Base-by-base conservation (phyloP, 1,140 invertebrate species). In the Drosophila tristis region DNA sequence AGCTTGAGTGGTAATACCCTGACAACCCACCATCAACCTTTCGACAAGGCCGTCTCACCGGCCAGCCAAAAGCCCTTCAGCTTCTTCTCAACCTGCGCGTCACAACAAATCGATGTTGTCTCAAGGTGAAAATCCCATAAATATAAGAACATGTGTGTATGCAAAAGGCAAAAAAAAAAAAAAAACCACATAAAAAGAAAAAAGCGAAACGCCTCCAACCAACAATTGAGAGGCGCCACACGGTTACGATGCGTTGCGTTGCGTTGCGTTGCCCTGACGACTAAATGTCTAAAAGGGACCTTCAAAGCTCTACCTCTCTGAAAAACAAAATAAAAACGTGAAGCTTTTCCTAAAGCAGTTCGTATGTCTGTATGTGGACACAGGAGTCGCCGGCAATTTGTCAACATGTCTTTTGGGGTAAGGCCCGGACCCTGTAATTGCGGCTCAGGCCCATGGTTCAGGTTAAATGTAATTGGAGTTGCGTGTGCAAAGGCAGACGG, bases 91-190 rank as follows among this genome's bases (percentile, higher is more conserved):
- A 45, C 54, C 16, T 66, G 58, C 62, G 63, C 76, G 79, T 82
- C 82, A 87, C 62, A 82, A 87, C 81, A 87, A 87, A 87, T 87
- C 82, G 84, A 87, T 87, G 84, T 77, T 71, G 84, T 89, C 79
- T 87, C 82, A 87, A 87, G 82, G 84, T 87, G 66, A 87, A 82
- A 87, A 79, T 75, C 70, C 53, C 60, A 86, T 67, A 86, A 86
- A 78, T 78, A 81, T 61, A 49, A 59, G 39, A 63, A 68, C 58
- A 70, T 59, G 72, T 66, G 39, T 25, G 47, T 47, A 79, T 56
- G 44, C 43, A 72, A 47, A 66, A 60, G 42, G 58, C 49, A 42
- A 23, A 43, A 61, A 39, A 57, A 26, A 35, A 35, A 29, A 55
- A 15, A 47, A 42, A 43, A 57, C 29, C 39, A 20, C 50, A 49